Base-by-base conservation (phyloP, 1,140 invertebrate species). In the Brachionus calyciflorus region DNA sequence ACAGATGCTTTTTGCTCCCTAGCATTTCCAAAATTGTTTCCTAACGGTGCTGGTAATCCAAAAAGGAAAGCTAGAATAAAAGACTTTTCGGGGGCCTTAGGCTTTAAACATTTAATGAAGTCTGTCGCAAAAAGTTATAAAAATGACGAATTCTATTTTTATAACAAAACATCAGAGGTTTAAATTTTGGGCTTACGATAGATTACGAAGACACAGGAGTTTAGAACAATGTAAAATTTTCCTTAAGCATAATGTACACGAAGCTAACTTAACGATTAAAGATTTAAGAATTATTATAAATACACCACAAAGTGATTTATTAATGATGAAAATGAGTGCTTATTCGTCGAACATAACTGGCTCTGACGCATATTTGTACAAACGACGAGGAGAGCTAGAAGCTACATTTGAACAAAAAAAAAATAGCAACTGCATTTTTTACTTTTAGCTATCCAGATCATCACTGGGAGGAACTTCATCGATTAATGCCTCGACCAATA, bases 381-480 rank as follows among this genome's bases (percentile, higher is more conserved):
- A 60, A 60, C 1, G 55, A 60, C 33, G 55, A 21, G 55, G 55
- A 60, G 26, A 60, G 10, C 33, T 60, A 12, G 55, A 60, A 9
- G 55, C 55, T 19, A 37, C 30, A 0, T 40, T 60, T 60, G 30
- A 60, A 21, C 55, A 60, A 60, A 60, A 40, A 37, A n/a, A 26
- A 37, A 21, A 60, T 14, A 40, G 55, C 55, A 21, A 60, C 55
- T 1, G 55, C 55, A 9, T 40, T 60, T 60, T 60, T 60, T 41
- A 60, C 55, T 19, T 60, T 60, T 60, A 60, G 55, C 12, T 37
- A 41, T 37, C 55, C 55, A 21, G 55, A 60, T 41, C 55, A 60
- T 60, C 55, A 60, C 33, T 37, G 30, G 33, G 55, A 60, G 0
- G 55, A 60, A 1, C 55, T 60, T 60, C 55, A 60, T 6, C 14